Evolutionary conservation across 2,113 vertebrate species (phyloP).

Genomic region (Calidris pugnax): DNA sequence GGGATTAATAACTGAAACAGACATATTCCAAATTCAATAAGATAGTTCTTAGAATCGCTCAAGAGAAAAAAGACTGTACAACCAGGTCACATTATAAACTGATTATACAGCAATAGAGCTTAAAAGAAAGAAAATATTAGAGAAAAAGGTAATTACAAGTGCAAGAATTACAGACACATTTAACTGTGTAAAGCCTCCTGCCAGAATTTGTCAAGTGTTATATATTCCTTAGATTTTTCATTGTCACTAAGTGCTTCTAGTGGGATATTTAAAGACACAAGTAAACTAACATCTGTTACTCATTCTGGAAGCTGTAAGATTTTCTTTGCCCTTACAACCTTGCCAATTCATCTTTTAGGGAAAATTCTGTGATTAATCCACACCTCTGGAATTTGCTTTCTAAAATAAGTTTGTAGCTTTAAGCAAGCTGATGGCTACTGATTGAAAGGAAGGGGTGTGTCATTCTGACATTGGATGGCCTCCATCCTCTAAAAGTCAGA

Average conservation of each 20-base stretch:
- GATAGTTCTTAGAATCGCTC: neutral
- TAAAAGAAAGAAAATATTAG: neutral
- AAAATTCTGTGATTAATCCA: neutral
- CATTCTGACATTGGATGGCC: neutral
- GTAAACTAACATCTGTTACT: neutral
- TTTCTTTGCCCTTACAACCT: neutral
- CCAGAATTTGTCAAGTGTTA: neutral
- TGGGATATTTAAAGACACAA: neutral
- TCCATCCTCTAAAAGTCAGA: neutral
- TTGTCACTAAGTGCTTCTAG: neutral
- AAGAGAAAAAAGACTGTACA: neutral
- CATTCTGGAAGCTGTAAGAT: neutral
- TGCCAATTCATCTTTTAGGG: neutral
- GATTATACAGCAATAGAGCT: neutral
- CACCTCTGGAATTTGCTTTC: neutral
- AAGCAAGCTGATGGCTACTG: neutral
- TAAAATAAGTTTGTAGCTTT: neutral
- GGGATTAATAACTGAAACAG: neutral
- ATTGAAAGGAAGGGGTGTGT: neutral
- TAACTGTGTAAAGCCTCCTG: neutral
- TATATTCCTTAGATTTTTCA: neutral
- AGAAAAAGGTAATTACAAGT: neutral
- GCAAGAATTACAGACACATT: neutral
- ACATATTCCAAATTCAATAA: neutral
- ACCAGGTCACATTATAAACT: neutral